phyloP scores from a whole-genome alignment of 2,888 invertebrate genomes.

The Anoplius nigerrimus region DNA sequence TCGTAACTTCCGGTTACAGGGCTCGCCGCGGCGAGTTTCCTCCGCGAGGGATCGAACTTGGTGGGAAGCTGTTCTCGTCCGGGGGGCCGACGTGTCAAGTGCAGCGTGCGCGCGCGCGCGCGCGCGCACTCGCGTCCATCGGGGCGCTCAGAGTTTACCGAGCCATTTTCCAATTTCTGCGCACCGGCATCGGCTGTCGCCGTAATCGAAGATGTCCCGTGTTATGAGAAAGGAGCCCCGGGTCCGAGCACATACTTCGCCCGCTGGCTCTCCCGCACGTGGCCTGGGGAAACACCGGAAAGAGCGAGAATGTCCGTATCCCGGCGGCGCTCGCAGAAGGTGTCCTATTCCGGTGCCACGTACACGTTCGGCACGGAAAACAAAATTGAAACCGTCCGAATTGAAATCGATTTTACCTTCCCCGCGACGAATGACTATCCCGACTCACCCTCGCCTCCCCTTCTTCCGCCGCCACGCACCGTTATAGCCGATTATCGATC shows the following conservation, averaged over 20 bases:
- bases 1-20: slow-evolving; percentile 26
- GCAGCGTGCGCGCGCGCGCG: background rate
- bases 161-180: slow-evolving; percentile 33
- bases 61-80: background rate
- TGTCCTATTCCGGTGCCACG: too few relatives aligned
- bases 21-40: slow-evolving; percentile 2
- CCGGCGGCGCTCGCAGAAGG: too few relatives aligned
- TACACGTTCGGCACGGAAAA: slow-evolving; percentile 4
- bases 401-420: slow-evolving; percentile 4
- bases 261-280: background rate
- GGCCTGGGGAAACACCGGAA: background rate
- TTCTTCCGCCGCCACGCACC: too few relatives aligned
- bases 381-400: slow-evolving; percentile 13
- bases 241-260: slow-evolving; percentile 1
- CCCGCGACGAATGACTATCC: too few relatives aligned
- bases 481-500: too few relatives aligned
- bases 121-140: slow-evolving; percentile 1
- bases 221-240: slow-evolving; percentile 12
- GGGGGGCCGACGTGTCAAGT: slow-evolving; percentile 26
- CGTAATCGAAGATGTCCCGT: slow-evolving; percentile 22
- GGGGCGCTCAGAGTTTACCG: background rate
- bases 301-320: too few relatives aligned
- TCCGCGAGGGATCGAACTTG: slow-evolving; percentile 5
- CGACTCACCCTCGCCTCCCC: too few relatives aligned
- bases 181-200: slow-evolving; percentile 18